Base-by-base conservation (phyloP, 2,113 vertebrate species). In the Crotalus tigris region DNA sequence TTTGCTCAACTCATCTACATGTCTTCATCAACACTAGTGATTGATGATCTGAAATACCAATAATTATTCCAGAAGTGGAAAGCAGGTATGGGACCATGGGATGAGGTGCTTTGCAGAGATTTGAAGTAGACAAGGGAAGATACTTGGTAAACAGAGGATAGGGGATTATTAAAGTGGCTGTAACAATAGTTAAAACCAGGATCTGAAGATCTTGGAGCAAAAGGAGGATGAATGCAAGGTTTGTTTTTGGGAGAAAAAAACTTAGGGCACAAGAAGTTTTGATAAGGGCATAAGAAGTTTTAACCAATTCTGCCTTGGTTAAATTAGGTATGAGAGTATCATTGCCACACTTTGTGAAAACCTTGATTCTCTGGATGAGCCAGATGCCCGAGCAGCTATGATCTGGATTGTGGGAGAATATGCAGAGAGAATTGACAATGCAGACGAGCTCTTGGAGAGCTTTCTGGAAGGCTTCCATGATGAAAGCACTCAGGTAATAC, bases 361-460 rank as follows among this genome's bases (percentile, higher is more conserved):
- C 95, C 98, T 99, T 33, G 99, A 99, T 97, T 99, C 99, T 0
- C 97, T 99, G 96, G 99, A 99, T 90, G 99, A 99, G 92, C 99
- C 99, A 0, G 99, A 99, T 2, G 99, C 99, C 19, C 98, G 99
- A 23, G 99, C 99, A 39, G 99, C 99, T 94, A 99, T 99, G 99
- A 99, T 99, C 96, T 99, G 99, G 99, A 99, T 99, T n/a, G 99
- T 99, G 93, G 99, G 99, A 0, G 99, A 99, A 94, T 99, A 99
- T 4, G 99, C 99, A 0, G 99, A 99, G 94, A 98, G 99, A 92
- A 99, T 99, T 44, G 99, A 99, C 97, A 99, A 99, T 2, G 99
- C 99, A 0, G 99, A 99, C 57, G 99, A 99, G 94, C 97, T 99
- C 95, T 94, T 99, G 91, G 99, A 99, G 97, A 99, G 99, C 94